These are phyloP conservation scores for Tokudaia tokunoshimensis DNA, from an alignment of 2,797 vertebrate genomes.

Conservation along the genomic window DNA sequence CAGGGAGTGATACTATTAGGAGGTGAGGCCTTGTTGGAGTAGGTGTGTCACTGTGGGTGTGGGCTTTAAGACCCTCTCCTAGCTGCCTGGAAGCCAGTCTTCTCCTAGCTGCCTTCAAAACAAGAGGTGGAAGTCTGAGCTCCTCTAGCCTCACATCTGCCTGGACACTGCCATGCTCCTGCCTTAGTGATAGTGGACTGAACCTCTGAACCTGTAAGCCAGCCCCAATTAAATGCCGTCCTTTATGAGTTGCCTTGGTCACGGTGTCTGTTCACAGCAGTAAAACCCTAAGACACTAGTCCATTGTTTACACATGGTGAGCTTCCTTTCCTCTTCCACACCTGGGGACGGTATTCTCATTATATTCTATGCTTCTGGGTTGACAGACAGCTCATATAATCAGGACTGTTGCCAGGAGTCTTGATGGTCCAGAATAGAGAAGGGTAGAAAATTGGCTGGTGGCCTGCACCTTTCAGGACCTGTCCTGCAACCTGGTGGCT, in stretches of 20 bases:
- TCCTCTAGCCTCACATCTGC: neutral
- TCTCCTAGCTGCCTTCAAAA: neutral
- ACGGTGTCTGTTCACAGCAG: neutral
- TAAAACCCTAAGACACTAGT: no score
- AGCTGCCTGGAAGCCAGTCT: no score
- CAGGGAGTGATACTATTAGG: neutral
- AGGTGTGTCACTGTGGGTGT: neutral
- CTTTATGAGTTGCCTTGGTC: neutral
- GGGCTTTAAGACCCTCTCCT: neutral
- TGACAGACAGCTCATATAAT: neutral
- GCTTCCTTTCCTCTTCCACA: neutral
- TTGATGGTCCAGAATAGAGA: neutral
- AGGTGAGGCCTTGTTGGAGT: neutral
- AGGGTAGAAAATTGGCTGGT: neutral
- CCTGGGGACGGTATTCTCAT: neutral
- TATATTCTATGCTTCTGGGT: neutral
- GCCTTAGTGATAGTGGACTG: neutral
- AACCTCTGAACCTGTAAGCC: neutral
- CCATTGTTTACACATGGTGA: neutral
- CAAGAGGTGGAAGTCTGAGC: neutral
- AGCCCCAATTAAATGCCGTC: neutral
- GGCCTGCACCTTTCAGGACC: neutral
- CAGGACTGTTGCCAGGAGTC: neutral
- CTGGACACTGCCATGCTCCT: neutral
- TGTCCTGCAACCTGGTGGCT: neutral